A percentile compares a stretch with the other conserved stretches of the same genome.
Conservation (phyloP, 2,797 vertebrate genomes). For the Oceanodroma leucorhoa region DNA sequence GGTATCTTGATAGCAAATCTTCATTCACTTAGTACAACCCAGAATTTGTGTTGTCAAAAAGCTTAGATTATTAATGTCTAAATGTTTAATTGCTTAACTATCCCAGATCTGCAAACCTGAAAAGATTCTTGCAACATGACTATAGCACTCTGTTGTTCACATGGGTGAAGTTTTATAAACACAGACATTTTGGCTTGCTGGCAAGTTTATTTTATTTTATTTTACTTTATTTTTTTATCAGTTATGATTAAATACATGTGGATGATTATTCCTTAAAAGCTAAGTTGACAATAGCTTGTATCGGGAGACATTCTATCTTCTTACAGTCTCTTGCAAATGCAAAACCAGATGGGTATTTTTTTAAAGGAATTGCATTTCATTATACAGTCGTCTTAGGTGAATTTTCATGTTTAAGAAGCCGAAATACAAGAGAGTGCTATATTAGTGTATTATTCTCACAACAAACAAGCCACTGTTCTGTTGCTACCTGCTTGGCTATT, state of each 20-base stretch:
- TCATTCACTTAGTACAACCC: neutral
- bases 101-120: neutral
- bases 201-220: neutral
- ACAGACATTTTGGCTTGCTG: neutral
- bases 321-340: conserved; percentile 67
- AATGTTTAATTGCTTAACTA: neutral
- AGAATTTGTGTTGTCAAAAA: neutral
- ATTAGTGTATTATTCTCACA: conserved; percentile 83
- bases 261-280: conserved; percentile 24
- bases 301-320: conserved; percentile 59
- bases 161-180: neutral
- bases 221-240: neutral
- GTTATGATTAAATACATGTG: neutral
- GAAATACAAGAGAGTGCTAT: conserved; percentile 77
- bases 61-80: neutral
- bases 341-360: conserved; percentile 71
- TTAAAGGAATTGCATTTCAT: conserved; percentile 74
- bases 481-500: conserved; percentile 86
- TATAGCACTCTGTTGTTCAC: neutral
- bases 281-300: conserved; percentile 37
- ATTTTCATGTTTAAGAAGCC: conserved; percentile 80
- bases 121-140: neutral
- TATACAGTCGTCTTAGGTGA: conserved; percentile 77
- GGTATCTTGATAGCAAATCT: neutral
- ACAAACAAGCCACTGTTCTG: conserved; percentile 82